A percentile compares a stretch with the other conserved stretches of the same genome.
Conservation (phyloP, 2,797 vertebrate species). For the Tympanoctomys barrerae region DNA sequence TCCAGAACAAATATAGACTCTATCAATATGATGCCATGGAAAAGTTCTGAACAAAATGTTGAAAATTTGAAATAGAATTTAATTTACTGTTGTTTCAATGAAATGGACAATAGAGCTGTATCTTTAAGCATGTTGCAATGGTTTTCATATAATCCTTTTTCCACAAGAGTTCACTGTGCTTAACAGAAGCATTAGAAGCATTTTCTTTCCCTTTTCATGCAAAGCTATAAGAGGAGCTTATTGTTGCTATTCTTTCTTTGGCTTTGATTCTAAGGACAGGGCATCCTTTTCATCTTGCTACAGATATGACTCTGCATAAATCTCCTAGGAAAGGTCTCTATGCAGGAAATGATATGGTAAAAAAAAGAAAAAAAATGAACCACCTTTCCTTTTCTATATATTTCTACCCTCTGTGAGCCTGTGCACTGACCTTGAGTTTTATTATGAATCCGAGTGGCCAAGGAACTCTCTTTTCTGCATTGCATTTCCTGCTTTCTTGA, state of each 20-base stretch:
- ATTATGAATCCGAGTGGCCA: slow-evolving; percentile 54
- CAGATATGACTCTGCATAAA: slow-evolving; percentile 84
- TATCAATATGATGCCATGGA: neutral
- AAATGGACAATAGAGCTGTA: slow-evolving; percentile 47
- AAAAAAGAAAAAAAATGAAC: slow-evolving; percentile 44
- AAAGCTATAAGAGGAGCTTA: slow-evolving; percentile 57
- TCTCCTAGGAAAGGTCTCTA: slow-evolving; percentile 81
- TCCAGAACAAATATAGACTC: neutral
- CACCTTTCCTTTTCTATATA: slow-evolving; percentile 77
- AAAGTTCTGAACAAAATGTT: slow-evolving; percentile 44
- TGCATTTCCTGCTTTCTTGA: slow-evolving; percentile 38
- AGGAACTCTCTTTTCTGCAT: slow-evolving; percentile 60
- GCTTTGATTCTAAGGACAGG: slow-evolving; percentile 85
- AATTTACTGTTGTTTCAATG: slow-evolving; percentile 49
- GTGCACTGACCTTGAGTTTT: slow-evolving; percentile 76
- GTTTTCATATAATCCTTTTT: slow-evolving; percentile 51
- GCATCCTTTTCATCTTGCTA: slow-evolving; percentile 85
- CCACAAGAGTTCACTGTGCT: slow-evolving; percentile 62
- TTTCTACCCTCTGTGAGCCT: slow-evolving; percentile 80
- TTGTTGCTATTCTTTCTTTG: slow-evolving; percentile 77
- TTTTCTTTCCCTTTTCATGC: slow-evolving; percentile 55
- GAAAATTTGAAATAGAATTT: slow-evolving; percentile 37
- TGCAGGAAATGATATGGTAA: slow-evolving; percentile 72
- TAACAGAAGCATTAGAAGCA: slow-evolving; percentile 73
- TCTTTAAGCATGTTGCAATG: slow-evolving; percentile 44